A percentile compares a stretch with the other conserved stretches of the same genome.
phyloP scores from a whole-genome alignment of 2,113 vertebrate genomes.

The Carassius auratus region DNA sequence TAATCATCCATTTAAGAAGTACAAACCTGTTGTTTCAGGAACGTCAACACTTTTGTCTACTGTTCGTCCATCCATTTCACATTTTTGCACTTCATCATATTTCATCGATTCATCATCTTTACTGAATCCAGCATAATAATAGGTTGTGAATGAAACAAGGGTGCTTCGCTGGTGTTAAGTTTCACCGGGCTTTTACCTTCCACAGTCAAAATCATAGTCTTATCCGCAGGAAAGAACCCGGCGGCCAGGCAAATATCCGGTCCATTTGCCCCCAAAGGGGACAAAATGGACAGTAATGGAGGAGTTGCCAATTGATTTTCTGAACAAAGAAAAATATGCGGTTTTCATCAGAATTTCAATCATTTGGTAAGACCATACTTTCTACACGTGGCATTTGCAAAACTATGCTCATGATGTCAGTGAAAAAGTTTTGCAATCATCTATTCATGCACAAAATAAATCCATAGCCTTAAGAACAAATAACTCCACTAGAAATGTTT shows the following conservation, averaged over 20 bases:
- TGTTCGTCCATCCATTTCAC: accelerated
- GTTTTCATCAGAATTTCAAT: background rate
- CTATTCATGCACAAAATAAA: background rate
- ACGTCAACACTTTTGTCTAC: accelerated
- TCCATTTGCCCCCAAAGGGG: accelerated
- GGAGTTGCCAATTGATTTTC: accelerated
- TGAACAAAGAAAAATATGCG: slow-evolving; percentile 20
- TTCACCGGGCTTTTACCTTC: accelerated
- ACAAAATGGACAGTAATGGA: slow-evolving; percentile 47
- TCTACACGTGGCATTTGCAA: background rate
- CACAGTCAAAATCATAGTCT: background rate
- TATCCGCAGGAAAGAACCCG: slow-evolving; percentile 10
- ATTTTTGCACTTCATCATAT: slow-evolving; percentile 39
- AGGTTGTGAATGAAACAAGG: slow-evolving; percentile 26
- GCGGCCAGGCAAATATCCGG: slow-evolving; percentile 64
- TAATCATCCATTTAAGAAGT: background rate
- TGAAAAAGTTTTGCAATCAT: too few species aligned
- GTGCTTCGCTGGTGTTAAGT: background rate
- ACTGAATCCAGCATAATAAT: slow-evolving; percentile 57
- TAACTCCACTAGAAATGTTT: background rate
- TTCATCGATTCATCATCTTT: accelerated
- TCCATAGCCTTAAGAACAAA: background rate
- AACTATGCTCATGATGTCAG: background rate
- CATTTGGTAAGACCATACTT: background rate
- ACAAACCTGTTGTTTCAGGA: background rate